A percentile compares a stretch with the other conserved stretches of the same genome.
Conservation (phyloP, 2,113 vertebrate genomes). For the Seriola aureovittata region DNA sequence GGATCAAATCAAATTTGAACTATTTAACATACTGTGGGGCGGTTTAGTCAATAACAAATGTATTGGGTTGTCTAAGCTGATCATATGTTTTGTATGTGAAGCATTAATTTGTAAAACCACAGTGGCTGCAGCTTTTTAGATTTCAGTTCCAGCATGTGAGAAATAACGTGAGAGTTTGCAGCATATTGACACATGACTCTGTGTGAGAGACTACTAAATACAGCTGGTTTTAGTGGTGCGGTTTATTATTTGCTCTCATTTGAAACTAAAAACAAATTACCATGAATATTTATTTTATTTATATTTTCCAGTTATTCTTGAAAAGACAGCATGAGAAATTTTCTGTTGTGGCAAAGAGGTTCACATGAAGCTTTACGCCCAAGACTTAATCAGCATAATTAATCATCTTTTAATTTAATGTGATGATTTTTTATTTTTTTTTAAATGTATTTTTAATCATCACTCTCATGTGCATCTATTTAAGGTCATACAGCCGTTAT, state of each 20-base stretch:
- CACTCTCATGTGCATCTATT: background rate
- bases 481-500: background rate
- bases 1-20: background rate
- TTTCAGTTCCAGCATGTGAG: conserved; percentile 32
- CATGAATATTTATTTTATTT: background rate
- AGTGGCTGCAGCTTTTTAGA: background rate
- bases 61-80: background rate
- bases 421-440: too few relatives aligned
- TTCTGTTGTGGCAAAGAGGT: background rate
- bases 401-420: too few relatives aligned
- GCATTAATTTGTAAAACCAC: background rate
- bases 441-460: background rate
- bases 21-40: background rate
- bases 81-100: background rate
- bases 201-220: background rate
- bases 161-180: conserved; percentile 18
- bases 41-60: background rate
- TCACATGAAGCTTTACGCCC: background rate
- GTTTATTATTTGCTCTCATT: conserved; percentile 28
- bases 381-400: background rate
- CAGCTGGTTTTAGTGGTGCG: background rate
- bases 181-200: conserved; percentile 37
- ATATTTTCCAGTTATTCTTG: background rate
- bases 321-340: background rate
- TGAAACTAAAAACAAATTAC: conserved; percentile 11